phyloP scores from a whole-genome alignment of 2,797 vertebrate species.

The Novumbra hubbsi region DNA sequence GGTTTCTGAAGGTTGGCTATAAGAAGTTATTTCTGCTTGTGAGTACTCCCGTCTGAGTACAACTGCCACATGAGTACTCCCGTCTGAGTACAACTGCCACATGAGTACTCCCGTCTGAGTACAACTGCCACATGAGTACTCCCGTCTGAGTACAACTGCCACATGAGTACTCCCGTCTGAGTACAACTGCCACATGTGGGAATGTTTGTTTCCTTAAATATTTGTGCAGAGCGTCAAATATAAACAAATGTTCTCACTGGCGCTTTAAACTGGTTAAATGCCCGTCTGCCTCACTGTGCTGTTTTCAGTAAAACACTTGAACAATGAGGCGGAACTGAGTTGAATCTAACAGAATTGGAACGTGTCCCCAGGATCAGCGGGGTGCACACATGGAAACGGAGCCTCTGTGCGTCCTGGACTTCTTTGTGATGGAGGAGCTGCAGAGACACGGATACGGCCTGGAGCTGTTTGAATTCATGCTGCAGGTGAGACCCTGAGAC shows the following conservation, averaged over 20 bases:
- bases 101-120: constrained; percentile 63
- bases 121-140: constrained; percentile 70
- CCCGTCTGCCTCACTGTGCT: neutral
- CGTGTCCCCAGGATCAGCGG: constrained; percentile 73
- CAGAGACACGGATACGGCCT: constrained; percentile 87
- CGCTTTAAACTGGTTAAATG: neutral
- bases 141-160: neutral
- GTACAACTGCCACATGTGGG: neutral
- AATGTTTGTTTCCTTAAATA: neutral
- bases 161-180: constrained; percentile 66
- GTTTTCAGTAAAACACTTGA: neutral
- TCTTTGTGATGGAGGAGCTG: constrained; percentile 84
- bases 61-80: constrained; percentile 48
- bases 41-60: constrained; percentile 51
- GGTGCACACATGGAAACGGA: constrained; percentile 88
- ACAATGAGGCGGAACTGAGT: neutral
- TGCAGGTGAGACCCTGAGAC: constrained; percentile 74
- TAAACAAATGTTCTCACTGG: neutral
- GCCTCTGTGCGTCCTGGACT: constrained; percentile 88
- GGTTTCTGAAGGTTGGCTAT: constrained; percentile 90
- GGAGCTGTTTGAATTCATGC: constrained; percentile 87
- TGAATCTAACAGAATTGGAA: constrained; percentile 19
- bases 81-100: neutral
- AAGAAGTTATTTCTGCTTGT: constrained; percentile 94
- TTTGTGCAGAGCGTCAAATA: neutral